Percentiles rank a stretch among this genome's conserved stretches.
phyloP scores from a whole-genome alignment of 1,140 invertebrate species.

The Nilaparvata lugens region DNA sequence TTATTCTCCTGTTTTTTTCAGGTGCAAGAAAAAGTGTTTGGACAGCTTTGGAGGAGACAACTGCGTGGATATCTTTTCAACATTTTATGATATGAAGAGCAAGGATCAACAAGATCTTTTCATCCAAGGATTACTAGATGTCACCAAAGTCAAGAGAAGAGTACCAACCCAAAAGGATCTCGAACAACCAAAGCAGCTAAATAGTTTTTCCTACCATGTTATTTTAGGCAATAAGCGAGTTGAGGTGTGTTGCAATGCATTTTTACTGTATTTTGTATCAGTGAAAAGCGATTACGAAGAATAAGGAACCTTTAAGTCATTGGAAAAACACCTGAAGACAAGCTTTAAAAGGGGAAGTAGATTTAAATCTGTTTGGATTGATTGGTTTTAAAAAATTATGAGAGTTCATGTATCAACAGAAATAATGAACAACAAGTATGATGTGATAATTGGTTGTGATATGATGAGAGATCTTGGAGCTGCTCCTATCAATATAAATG shows the following conservation, averaged over 20 bases:
- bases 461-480: too few species aligned
- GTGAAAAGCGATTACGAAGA: conserved; percentile 9
- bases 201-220: too few species aligned
- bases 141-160: background rate
- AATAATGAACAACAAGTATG: too few species aligned
- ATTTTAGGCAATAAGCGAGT: too few species aligned
- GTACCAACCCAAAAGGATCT: background rate
- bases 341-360: too few species aligned
- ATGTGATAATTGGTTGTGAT: too few species aligned
- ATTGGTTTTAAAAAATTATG: too few species aligned
- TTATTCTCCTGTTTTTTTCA: background rate
- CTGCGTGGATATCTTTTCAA: background rate
- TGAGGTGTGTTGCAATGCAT: background rate
- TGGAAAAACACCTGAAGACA: conserved; percentile 13
- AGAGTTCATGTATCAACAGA: background rate
- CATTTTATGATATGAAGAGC: background rate
- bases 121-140: background rate
- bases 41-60: background rate
- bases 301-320: conserved; percentile 8
- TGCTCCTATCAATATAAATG: too few species aligned
- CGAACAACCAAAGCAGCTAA: too few species aligned
- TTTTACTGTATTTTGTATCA: conserved; percentile 5
- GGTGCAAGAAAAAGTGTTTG: background rate
- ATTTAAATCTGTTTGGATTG: too few species aligned
- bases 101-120: background rate